Percentiles rank a stretch among this genome's conserved stretches.
These are phyloP conservation scores for Semicossyphus pulcher DNA, from an alignment of 2,113 vertebrate species.

Conservation along the genomic window DNA sequence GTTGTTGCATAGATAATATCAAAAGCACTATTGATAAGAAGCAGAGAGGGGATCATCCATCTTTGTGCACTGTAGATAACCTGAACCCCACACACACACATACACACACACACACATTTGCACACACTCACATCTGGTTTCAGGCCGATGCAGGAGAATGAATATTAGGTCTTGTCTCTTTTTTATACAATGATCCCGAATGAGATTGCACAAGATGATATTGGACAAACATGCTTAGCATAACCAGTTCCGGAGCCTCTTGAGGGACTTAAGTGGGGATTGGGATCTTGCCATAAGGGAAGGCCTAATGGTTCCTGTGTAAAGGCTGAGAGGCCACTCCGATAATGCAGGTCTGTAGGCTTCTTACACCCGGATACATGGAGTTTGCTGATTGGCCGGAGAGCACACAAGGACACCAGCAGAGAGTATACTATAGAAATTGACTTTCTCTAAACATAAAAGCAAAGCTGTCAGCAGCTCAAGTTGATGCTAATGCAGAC, in stretches of 20 bases:
- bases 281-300: conserved; percentile 48
- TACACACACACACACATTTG: neutral
- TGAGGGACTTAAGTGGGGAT: conserved; percentile 60
- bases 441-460: conserved; percentile 26
- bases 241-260: conserved; percentile 48
- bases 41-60: conserved; percentile 14
- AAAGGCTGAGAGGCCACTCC: conserved; percentile 44
- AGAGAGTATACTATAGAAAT: conserved; percentile 34
- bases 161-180: conserved; percentile 24
- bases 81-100: conserved; percentile 2
- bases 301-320: conserved; percentile 74
- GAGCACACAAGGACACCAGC: conserved; percentile 18
- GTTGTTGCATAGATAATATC: conserved; percentile 57
- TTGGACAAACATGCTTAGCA: conserved; percentile 46
- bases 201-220: conserved; percentile 22
- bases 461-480: conserved; percentile 53
- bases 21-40: conserved; percentile 75
- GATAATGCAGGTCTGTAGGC: conserved; percentile 49
- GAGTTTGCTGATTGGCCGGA: conserved; percentile 61
- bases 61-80: conserved; percentile 46
- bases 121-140: conserved; percentile 27
- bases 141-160: neutral
- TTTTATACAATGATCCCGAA: neutral
- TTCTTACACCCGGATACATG: conserved; percentile 37
- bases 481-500: conserved; percentile 39